Percentiles rank a stretch among this genome's conserved stretches.
phyloP scores from a whole-genome alignment of 2,113 vertebrate genomes.

The Albula goreensis region DNA sequence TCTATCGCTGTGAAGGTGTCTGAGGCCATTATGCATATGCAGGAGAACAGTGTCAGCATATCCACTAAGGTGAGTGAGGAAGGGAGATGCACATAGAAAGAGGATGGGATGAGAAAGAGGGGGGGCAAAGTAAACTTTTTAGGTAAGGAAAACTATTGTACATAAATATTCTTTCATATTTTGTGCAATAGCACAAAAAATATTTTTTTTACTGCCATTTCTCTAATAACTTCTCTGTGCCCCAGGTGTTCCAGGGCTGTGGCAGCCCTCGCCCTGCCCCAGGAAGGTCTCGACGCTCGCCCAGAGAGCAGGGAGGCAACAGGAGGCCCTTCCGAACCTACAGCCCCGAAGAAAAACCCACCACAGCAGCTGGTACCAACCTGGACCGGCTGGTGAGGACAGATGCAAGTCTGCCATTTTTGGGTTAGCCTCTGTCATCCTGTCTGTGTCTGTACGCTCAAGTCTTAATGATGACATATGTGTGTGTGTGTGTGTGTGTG shows the following conservation, averaged over 20 bases:
- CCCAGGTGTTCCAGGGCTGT: slow-evolving; percentile 82
- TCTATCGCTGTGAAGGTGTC: slow-evolving; percentile 84
- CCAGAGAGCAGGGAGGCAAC: slow-evolving; percentile 63
- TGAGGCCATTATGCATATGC: slow-evolving; percentile 84
- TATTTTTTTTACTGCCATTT: too few relatives aligned
- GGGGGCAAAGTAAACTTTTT: not conserved
- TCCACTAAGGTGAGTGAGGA: slow-evolving; percentile 73
- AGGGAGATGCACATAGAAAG: not conserved
- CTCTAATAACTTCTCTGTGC: not conserved
- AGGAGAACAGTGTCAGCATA: slow-evolving; percentile 80
- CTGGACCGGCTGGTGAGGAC: slow-evolving; percentile 78
- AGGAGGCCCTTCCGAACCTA: slow-evolving; percentile 71
- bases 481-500: too few relatives aligned
- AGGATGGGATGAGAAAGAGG: not conserved
- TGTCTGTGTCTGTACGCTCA: not conserved
- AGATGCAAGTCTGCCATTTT: not conserved
- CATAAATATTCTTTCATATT: too few relatives aligned
- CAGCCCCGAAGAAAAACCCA: slow-evolving; percentile 76
- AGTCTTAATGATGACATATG: not conserved
- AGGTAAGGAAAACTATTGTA: too few relatives aligned
- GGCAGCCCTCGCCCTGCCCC: slow-evolving; percentile 71
- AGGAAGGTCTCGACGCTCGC: slow-evolving; percentile 71
- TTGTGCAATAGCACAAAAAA: too few relatives aligned
- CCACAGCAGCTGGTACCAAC: slow-evolving; percentile 80
- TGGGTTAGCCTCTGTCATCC: not conserved